A percentile compares a stretch with the other conserved stretches of the same genome.
Evolutionary conservation across 2,797 vertebrate species (phyloP).

Genomic region (Botia almorhae): DNA sequence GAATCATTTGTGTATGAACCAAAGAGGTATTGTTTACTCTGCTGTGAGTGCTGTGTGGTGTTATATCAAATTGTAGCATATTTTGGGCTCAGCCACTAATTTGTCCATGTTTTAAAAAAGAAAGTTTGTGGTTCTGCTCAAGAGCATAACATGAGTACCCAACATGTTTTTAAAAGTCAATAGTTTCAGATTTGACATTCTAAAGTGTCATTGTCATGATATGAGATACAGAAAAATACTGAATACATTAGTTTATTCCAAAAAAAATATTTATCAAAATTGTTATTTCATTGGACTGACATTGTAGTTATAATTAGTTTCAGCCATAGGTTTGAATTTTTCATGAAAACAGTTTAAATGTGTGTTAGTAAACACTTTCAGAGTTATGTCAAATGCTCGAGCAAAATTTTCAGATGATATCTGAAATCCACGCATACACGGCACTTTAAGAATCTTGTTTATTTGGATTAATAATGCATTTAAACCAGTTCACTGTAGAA

Average conservation of each 20-base stretch:
- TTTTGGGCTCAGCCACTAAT: too few species aligned
- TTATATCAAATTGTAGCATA: neutral
- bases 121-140: neutral
- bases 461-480: neutral
- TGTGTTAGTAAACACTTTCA: neutral
- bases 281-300: neutral
- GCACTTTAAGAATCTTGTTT: too few species aligned
- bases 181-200: neutral
- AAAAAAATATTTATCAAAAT: neutral
- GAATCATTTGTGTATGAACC: slow-evolving; percentile 31
- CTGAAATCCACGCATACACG: too few species aligned
- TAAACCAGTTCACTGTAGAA: neutral
- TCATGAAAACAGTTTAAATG: neutral
- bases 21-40: neutral
- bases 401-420: neutral
- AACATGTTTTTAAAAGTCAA: neutral
- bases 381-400: neutral
- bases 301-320: neutral
- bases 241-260: neutral
- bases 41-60: neutral
- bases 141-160: neutral
- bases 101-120: too few species aligned
- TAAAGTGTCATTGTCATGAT: neutral
- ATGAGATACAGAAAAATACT: neutral
- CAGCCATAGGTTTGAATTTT: neutral